Percentiles rank a stretch among this genome's conserved stretches.
phyloP scores from a whole-genome alignment of 2,888 invertebrate species.

The Drosophila monieri region DNA sequence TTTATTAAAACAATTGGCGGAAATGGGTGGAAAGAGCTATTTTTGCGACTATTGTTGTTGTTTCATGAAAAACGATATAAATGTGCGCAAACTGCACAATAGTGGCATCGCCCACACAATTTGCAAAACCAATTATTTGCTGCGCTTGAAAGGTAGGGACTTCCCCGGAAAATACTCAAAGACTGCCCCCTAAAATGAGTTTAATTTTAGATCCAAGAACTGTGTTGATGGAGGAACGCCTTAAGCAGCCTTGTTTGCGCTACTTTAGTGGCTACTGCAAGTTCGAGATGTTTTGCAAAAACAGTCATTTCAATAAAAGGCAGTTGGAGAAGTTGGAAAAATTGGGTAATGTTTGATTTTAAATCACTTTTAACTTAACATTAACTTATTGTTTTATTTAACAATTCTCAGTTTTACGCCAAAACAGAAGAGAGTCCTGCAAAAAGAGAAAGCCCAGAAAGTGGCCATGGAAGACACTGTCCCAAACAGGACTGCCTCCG shows the following conservation, averaged over 20 bases:
- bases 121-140: conserved; percentile 75
- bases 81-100: conserved; percentile 81
- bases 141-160: conserved; percentile 61
- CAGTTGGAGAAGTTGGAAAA: conserved; percentile 70
- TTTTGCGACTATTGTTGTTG: conserved; percentile 83
- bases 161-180: not conserved
- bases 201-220: conserved; percentile 62
- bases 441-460: conserved; percentile 23
- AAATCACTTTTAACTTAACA: not conserved
- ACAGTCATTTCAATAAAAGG: conserved; percentile 70
- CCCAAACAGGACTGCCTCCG: conserved; percentile 38
- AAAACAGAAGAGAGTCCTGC: conserved; percentile 20
- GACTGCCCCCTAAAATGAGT: not conserved
- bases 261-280: conserved; percentile 74
- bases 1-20: not conserved
- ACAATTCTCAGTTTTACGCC: conserved; percentile 37
- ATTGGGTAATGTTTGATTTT: conserved; percentile 56
- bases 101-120: conserved; percentile 79
- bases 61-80: conserved; percentile 81
- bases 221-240: conserved; percentile 60
- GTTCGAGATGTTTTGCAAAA: conserved; percentile 80
- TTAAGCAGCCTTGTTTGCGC: conserved; percentile 70
- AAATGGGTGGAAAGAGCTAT: conserved; percentile 82
- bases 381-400: not conserved
- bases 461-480: conserved; percentile 12